These are phyloP conservation scores for Acipenser ruthenus DNA, from an alignment of 2,797 vertebrate species.

Conservation along the genomic window DNA sequence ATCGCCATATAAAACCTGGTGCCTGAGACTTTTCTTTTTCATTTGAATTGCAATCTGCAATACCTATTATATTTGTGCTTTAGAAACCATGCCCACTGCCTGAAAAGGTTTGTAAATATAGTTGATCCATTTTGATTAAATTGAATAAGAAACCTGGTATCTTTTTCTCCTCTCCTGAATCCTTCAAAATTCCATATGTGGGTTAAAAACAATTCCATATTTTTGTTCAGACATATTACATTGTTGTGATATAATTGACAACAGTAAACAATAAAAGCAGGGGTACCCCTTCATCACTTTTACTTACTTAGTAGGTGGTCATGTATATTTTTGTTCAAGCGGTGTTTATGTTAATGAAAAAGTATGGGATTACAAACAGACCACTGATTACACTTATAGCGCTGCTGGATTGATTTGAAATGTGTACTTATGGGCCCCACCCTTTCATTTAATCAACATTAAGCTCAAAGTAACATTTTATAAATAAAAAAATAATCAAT, in stretches of 20 bases:
- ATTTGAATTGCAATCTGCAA: too few relatives aligned
- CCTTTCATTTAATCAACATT: conserved; percentile 54
- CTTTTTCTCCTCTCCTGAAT: background rate
- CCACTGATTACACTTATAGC: conserved; percentile 59
- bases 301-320: conserved; percentile 82
- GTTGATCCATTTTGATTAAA: too few relatives aligned
- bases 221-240: background rate
- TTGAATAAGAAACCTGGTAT: background rate
- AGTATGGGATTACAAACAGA: conserved; percentile 86
- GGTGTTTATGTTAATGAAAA: conserved; percentile 89
- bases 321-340: conserved; percentile 86
- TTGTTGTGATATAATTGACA: conserved; percentile 58
- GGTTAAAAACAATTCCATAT: background rate
- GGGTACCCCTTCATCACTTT: conserved; percentile 57
- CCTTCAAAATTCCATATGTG: background rate
- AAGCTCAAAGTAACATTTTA: conserved; percentile 2
- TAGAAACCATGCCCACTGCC: too few relatives aligned
- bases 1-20: too few relatives aligned
- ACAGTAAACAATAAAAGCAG: conserved; percentile 46
- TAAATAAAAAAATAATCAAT: too few relatives aligned
- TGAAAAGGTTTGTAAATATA: too few relatives aligned
- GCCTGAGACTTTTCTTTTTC: too few relatives aligned
- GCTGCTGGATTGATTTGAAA: conserved; percentile 49
- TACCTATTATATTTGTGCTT: too few relatives aligned
- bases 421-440: conserved; percentile 48